Percentiles rank a stretch among this genome's conserved stretches.
phyloP scores from a whole-genome alignment of 2,797 vertebrate species.

The Lepidocolaptes lacrymiger region DNA sequence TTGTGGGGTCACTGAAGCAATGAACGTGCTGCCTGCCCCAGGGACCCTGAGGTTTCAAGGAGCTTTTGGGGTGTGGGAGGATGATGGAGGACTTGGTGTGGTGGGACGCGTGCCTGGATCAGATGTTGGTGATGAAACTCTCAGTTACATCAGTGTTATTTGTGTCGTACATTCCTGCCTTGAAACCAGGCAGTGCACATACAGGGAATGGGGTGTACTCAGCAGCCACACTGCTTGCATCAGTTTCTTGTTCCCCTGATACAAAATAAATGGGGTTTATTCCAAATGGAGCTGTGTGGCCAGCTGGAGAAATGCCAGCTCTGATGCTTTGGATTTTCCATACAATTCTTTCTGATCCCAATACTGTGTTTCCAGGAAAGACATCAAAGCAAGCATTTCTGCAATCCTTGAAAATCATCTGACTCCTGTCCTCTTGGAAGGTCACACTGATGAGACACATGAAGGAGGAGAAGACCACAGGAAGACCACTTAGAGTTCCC shows the following conservation, averaged over 20 bases:
- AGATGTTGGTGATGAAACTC: neutral
- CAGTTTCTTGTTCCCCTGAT: neutral
- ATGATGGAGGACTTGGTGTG: neutral
- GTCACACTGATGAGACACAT: neutral
- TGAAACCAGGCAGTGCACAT: neutral
- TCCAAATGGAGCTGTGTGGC: neutral
- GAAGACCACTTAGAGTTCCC: neutral
- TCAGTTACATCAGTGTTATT: neutral
- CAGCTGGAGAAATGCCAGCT: neutral
- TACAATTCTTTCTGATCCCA: neutral
- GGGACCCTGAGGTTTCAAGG: neutral
- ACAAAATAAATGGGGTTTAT: neutral
- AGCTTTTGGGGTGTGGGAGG: neutral
- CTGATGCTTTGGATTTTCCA: neutral
- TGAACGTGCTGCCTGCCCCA: fast-evolving
- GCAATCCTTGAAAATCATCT: neutral
- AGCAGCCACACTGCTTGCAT: neutral
- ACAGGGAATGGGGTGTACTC: neutral
- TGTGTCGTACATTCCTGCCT: neutral
- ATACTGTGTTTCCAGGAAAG: neutral
- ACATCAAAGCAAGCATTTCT: neutral
- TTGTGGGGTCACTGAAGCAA: neutral
- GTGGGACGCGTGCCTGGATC: neutral
- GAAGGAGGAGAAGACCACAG: neutral
- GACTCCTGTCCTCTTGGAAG: neutral